Conservation (phyloP, 2,113 vertebrate species). For the Artemisiospiza belli region DNA sequence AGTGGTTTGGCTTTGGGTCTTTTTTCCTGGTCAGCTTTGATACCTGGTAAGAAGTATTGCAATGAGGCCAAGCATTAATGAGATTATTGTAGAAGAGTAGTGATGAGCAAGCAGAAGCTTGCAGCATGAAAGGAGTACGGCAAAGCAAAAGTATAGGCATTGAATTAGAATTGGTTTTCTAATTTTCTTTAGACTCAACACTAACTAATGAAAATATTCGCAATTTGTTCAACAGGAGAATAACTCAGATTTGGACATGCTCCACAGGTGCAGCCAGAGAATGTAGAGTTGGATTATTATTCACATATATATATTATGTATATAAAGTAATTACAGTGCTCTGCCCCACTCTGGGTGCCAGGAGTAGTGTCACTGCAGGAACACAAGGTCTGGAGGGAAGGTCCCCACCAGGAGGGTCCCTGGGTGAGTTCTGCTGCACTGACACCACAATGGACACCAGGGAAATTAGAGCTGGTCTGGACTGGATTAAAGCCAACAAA, state of each 20-base stretch:
- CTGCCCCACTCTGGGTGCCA: no score
- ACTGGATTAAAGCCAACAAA: neutral
- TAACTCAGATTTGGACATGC: neutral
- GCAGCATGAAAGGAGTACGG: neutral
- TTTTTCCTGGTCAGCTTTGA: neutral
- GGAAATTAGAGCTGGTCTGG: neutral
- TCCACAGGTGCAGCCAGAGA: neutral
- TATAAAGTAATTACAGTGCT: neutral
- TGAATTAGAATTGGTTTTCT: neutral
- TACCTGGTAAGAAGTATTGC: neutral
- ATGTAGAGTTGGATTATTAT: neutral
- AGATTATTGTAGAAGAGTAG: neutral
- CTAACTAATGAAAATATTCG: neutral
- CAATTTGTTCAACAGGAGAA: neutral
- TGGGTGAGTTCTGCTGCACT: neutral
- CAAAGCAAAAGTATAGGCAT: neutral
- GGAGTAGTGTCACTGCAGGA: neutral
- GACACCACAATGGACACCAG: fast-evolving
- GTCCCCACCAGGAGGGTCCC: neutral
- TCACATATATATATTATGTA: neutral
- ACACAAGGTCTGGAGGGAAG: no score
- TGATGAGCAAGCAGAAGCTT: neutral
- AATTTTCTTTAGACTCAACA: neutral
- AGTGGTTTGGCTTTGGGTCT: neutral
- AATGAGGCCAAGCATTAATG: neutral